Evolutionary conservation across 2,888 invertebrate species (phyloP).

Genomic region (Clivina fossor): DNA sequence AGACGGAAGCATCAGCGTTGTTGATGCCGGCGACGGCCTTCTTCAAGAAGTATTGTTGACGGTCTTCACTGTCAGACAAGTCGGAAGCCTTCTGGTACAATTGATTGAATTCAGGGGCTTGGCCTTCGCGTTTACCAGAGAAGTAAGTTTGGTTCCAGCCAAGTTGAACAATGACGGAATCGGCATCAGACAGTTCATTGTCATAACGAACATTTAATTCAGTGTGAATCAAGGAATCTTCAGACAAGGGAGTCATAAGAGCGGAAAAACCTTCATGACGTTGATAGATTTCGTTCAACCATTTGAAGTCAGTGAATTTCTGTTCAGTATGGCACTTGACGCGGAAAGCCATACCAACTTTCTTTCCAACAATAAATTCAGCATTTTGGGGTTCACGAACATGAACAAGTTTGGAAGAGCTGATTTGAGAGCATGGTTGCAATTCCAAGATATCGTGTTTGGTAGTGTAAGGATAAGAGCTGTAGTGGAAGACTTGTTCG

Average conservation of each 20-base stretch:
- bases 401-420: constrained; percentile 54
- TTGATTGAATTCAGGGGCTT: constrained; percentile 37
- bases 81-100: constrained; percentile 36
- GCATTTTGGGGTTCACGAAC: constrained; percentile 46
- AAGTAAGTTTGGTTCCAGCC: constrained; percentile 48
- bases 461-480: constrained; percentile 66
- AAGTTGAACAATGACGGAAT: constrained; percentile 52
- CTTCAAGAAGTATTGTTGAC: constrained; percentile 58
- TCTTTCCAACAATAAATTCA: constrained; percentile 54
- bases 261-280: constrained; percentile 44
- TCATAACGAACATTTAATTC: constrained; percentile 56
- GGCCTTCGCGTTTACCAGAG: constrained; percentile 39
- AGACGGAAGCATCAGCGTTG: constrained; percentile 55
- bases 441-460: constrained; percentile 58
- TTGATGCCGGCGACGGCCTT: constrained; percentile 60
- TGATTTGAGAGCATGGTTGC: constrained; percentile 55
- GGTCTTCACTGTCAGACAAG: constrained; percentile 44
- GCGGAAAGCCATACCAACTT: constrained; percentile 59
- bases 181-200: constrained; percentile 54
- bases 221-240: constrained; percentile 56
- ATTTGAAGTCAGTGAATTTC: constrained; percentile 52
- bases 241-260: constrained; percentile 45
- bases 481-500: constrained; percentile 59
- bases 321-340: constrained; percentile 58
- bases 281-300: constrained; percentile 46